Conservation (phyloP, 1,140 invertebrate species). For the Triops cancriformis region DNA sequence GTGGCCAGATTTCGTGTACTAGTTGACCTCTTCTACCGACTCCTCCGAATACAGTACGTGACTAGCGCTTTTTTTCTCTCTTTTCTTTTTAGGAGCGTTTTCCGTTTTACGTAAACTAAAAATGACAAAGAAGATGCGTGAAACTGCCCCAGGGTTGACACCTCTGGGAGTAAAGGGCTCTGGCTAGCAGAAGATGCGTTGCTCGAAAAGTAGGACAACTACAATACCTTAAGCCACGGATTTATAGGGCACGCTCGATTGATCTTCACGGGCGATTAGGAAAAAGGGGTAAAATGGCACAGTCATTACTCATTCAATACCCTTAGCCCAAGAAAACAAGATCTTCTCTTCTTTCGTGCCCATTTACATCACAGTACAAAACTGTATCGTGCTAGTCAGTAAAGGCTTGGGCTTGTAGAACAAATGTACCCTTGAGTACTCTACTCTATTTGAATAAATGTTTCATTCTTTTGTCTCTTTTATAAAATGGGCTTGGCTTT, state of each 20-base stretch:
- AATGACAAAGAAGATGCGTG: conserved; percentile 6
- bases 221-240: background rate
- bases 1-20: background rate
- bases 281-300: background rate
- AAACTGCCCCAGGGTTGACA: background rate
- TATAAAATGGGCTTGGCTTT: background rate
- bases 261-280: background rate
- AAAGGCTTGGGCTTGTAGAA: too few species aligned
- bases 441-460: too few species aligned
- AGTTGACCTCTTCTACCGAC: background rate
- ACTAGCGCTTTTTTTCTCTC: background rate
- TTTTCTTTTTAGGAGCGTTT: background rate
- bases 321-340: too few species aligned
- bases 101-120: background rate
- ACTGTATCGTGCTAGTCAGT: too few species aligned
- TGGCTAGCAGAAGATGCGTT: background rate
- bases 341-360: too few species aligned
- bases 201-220: background rate
- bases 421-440: too few species aligned
- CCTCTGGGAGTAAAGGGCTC: background rate
- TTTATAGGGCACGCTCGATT: background rate
- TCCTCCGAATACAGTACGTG: background rate
- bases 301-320: background rate
- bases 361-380: too few species aligned
- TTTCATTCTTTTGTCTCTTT: background rate